Conservation (phyloP, 2,797 vertebrate species). For the Sciurus carolinensis region DNA sequence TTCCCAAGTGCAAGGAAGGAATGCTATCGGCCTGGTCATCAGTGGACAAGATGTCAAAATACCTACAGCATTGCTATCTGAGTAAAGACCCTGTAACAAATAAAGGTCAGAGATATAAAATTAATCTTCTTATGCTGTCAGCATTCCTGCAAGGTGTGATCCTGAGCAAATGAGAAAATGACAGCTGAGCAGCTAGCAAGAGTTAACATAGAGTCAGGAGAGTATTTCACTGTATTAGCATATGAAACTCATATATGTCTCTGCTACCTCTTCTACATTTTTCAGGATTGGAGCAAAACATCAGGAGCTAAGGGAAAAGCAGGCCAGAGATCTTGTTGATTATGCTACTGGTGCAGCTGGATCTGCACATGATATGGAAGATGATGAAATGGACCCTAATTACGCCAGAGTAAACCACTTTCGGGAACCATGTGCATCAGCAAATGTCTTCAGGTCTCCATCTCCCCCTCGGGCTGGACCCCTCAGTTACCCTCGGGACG, state of each 20-base stretch:
- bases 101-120: constrained; percentile 48
- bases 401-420: constrained; percentile 97
- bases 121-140: constrained; percentile 32
- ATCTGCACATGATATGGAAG: constrained; percentile 92
- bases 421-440: constrained; percentile 89
- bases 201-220: not conserved
- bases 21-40: constrained; percentile 34
- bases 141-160: constrained; percentile 49
- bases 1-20: not conserved
- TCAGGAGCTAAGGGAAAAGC: constrained; percentile 93
- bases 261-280: constrained; percentile 71
- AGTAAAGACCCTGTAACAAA: constrained; percentile 57
- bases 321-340: constrained; percentile 89
- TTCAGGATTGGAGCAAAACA: constrained; percentile 95
- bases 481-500: constrained; percentile 89
- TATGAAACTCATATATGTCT: constrained; percentile 56
- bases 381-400: constrained; percentile 97
- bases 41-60: constrained; percentile 19
- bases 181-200: constrained; percentile 18
- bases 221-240: not conserved
- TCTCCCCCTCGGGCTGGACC: constrained; percentile 87
- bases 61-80: constrained; percentile 35
- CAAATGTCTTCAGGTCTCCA: constrained; percentile 86
- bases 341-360: constrained; percentile 81
- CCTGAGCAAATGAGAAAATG: not conserved